phyloP scores from a whole-genome alignment of 2,888 invertebrate species.

The Limulus polyphemus region DNA sequence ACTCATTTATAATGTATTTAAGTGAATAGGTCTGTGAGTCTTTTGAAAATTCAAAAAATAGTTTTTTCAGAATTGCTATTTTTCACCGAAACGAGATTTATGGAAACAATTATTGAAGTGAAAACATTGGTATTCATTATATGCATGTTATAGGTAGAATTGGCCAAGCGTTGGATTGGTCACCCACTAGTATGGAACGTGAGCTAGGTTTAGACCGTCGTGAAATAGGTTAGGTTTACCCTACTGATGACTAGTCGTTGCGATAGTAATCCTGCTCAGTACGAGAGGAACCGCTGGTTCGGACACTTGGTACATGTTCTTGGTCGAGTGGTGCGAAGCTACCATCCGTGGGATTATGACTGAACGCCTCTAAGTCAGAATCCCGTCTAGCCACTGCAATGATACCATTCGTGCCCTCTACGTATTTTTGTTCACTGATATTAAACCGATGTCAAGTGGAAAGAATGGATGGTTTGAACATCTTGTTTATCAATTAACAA shows the following conservation, averaged over 20 bases:
- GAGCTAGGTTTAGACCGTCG: constrained; percentile 54
- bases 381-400: constrained; percentile 46
- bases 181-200: constrained; percentile 53
- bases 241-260: constrained; percentile 43
- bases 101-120: no score
- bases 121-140: no score
- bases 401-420: constrained; percentile 17
- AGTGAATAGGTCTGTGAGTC: no score
- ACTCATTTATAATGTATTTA: no score
- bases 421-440: neutral
- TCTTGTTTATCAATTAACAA: no score
- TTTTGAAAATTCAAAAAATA: no score
- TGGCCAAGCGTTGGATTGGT: constrained; percentile 59
- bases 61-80: no score
- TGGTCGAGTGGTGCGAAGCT: constrained; percentile 53
- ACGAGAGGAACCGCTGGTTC: constrained; percentile 49
- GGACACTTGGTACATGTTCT: constrained; percentile 50
- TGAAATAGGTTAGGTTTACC: constrained; percentile 52
- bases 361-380: constrained; percentile 47
- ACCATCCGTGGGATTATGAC: constrained; percentile 51
- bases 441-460: no score
- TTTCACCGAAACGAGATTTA: no score
- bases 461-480: no score
- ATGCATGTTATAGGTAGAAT: constrained; percentile 47
- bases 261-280: constrained; percentile 47